Evolutionary conservation across 2,797 vertebrate genomes (phyloP).

Genomic region (Falco concolor): DNA sequence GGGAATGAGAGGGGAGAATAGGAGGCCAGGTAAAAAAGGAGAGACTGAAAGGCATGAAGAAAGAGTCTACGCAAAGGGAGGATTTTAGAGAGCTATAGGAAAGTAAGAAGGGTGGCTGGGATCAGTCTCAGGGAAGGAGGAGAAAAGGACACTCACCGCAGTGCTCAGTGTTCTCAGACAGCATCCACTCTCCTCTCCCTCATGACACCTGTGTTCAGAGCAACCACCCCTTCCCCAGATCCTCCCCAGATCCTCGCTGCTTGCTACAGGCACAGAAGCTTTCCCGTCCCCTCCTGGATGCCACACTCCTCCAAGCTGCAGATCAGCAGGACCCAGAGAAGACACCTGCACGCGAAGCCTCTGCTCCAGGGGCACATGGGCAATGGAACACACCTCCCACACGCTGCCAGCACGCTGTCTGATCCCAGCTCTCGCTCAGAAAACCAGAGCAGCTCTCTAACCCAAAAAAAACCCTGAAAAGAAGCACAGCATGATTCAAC

Average conservation of each 20-base stretch:
- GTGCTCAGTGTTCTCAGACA: not conserved
- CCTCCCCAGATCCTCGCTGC: not conserved
- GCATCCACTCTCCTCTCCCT: not conserved
- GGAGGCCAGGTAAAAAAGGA: not conserved
- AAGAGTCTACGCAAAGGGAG: not conserved
- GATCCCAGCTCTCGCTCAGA: not conserved
- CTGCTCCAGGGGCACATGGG: constrained; percentile 35
- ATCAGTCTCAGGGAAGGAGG: not conserved
- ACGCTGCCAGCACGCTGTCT: not conserved
- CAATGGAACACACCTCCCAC: constrained; percentile 24
- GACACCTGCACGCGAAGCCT: not conserved
- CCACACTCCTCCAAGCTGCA: not conserved
- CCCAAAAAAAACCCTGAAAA: not conserved
- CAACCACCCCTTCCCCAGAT: not conserved
- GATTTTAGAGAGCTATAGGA: not conserved
- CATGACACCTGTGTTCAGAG: not conserved
- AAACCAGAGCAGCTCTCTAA: not conserved
- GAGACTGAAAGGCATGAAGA: not conserved
- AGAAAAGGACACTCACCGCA: constrained; percentile 8
- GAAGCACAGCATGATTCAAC: not conserved
- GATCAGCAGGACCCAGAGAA: not conserved
- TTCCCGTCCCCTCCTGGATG: not conserved
- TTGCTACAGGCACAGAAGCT: not conserved
- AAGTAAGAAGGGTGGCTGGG: not conserved
- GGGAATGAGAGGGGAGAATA: not conserved